Percentiles rank a stretch among this genome's conserved stretches.
Evolutionary conservation across 2,888 invertebrate species (phyloP).

Genomic region (Drosophila greeni): DNA sequence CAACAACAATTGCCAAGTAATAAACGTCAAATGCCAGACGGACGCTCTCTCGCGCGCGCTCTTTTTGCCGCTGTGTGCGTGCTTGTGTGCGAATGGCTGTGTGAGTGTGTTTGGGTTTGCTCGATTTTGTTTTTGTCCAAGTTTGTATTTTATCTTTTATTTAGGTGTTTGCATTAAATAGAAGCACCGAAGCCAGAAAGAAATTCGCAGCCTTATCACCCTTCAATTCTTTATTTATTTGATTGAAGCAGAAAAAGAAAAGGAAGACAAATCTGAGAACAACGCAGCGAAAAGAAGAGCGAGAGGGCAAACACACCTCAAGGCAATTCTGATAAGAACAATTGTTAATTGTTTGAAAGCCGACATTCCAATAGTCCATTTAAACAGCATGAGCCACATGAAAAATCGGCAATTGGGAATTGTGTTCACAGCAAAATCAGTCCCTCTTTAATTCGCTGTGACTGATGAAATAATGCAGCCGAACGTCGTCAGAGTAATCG

Average conservation of each 20-base stretch:
- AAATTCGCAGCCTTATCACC: conserved; percentile 23
- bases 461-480: conserved; percentile 21
- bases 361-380: conserved; percentile 55
- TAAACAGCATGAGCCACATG: neutral
- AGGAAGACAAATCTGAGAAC: conserved; percentile 1
- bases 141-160: conserved; percentile 29
- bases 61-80: conserved; percentile 28
- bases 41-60: conserved; percentile 39
- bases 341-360: conserved; percentile 58
- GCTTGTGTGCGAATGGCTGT: conserved; percentile 9
- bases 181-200: conserved; percentile 1
- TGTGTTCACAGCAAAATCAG: neutral
- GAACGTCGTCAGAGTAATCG: neutral
- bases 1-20: conserved; percentile 42
- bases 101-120: conserved; percentile 34
- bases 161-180: conserved; percentile 33
- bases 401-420: conserved; percentile 11
- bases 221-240: conserved; percentile 27
- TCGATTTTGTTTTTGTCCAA: conserved; percentile 35
- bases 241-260: conserved; percentile 15
- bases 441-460: neutral
- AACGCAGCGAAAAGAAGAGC: conserved; percentile 9
- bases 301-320: conserved; percentile 22
- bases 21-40: conserved; percentile 67
- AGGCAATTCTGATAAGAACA: conserved; percentile 60